phyloP scores from a whole-genome alignment of 1,140 invertebrate species.

The Epicauta chinensis region DNA sequence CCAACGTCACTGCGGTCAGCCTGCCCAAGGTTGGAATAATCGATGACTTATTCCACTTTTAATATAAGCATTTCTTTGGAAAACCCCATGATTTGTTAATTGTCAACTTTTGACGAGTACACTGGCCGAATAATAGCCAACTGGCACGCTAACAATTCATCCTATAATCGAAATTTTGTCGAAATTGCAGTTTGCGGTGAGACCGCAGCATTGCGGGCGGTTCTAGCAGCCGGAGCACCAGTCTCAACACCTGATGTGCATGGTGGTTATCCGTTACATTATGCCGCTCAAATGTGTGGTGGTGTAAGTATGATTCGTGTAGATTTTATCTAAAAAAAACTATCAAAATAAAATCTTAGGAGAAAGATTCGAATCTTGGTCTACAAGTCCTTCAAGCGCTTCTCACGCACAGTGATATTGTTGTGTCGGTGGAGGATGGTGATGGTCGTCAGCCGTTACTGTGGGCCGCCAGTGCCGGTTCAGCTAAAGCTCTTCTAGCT shows the following conservation, averaged over 20 bases:
- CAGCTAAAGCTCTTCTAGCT: constrained; percentile 80
- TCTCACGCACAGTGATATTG: constrained; percentile 65
- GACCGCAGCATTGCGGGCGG: constrained; percentile 75
- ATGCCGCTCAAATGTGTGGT: constrained; percentile 94
- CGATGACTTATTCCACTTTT: constrained; percentile 2
- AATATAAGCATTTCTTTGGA: too few relatives aligned
- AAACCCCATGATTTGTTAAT: too few relatives aligned
- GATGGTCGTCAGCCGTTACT: constrained; percentile 89
- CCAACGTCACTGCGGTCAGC: constrained; percentile 14
- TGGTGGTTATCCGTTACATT: constrained; percentile 92
- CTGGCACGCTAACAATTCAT: too few relatives aligned
- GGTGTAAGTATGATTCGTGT: constrained; percentile 53
- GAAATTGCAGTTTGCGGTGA: constrained; percentile 75
- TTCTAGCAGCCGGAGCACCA: constrained; percentile 76
- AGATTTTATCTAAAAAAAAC: neutral
- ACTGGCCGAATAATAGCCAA: too few relatives aligned
- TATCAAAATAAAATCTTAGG: constrained; percentile 23
- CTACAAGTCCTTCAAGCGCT: constrained; percentile 80
- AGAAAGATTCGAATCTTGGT: constrained; percentile 51
- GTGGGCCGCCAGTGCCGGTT: constrained; percentile 96
- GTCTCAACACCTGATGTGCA: constrained; percentile 85
- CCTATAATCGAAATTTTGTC: neutral
- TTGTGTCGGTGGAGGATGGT: constrained; percentile 79
- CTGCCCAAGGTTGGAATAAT: constrained; percentile 9
- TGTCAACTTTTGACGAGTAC: too few relatives aligned